Evolutionary conservation across 2,797 vertebrate species (phyloP).

Genomic region (Setipinna tenuifilis): DNA sequence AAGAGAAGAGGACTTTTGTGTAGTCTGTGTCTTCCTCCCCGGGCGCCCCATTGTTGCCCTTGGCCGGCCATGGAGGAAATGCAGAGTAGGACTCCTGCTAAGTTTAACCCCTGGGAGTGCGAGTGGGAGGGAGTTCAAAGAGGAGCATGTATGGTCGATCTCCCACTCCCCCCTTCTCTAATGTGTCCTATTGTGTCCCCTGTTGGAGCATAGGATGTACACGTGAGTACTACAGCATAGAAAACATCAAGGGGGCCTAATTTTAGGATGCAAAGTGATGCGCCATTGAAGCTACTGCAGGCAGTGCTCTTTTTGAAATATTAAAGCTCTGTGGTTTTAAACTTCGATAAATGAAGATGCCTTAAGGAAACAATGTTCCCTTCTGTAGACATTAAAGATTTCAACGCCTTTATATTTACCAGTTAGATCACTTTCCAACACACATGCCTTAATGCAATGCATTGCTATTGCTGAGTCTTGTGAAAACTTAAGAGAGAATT

Average conservation of each 20-base stretch:
- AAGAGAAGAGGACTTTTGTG: constrained; percentile 10
- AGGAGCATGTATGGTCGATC: not conserved
- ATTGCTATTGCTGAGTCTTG: not conserved
- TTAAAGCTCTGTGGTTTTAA: not conserved
- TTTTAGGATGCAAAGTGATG: not conserved
- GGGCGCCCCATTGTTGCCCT: constrained; percentile 21
- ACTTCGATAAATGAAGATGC: not conserved
- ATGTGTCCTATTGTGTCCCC: not conserved
- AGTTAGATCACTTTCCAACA: not conserved
- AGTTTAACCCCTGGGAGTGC: not conserved
- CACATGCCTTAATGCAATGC: not conserved
- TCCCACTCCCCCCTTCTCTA: not conserved
- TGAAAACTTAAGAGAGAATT: not conserved
- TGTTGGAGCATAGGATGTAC: not conserved
- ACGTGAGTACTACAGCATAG: not conserved
- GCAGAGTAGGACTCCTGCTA: not conserved
- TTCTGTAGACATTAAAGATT: not conserved
- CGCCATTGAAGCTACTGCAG: not conserved
- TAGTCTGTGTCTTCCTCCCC: constrained; percentile 1
- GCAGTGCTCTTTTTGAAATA: not conserved
- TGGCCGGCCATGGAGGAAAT: not conserved
- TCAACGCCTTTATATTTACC: not conserved
- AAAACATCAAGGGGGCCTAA: not conserved
- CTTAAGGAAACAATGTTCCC: not conserved
- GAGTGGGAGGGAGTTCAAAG: not conserved